phyloP scores from a whole-genome alignment of 2,113 vertebrate genomes.

The Melanotaenia duboulayi region DNA sequence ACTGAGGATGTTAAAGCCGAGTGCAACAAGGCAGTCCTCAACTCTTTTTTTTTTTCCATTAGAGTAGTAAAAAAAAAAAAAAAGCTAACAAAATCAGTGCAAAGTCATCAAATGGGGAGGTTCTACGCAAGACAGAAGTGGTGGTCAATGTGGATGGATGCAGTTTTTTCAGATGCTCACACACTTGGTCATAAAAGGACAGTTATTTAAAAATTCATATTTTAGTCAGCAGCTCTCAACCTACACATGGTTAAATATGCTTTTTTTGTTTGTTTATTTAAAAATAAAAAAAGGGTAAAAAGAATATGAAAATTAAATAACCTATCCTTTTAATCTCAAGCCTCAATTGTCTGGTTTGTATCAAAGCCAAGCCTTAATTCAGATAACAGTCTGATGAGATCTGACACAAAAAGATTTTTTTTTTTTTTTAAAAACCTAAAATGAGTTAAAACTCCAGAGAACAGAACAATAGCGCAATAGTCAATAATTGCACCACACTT shows the following conservation, averaged over 20 bases:
- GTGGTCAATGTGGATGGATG: conserved; percentile 72
- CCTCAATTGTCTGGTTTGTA: conserved; percentile 73
- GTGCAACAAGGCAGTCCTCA: conserved; percentile 85
- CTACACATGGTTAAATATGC: conserved; percentile 41
- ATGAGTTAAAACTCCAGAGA: conserved; percentile 67
- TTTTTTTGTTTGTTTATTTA: no score
- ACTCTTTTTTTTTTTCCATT: conserved; percentile 76
- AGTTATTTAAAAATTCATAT: conserved; percentile 49
- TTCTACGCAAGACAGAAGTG: conserved; percentile 80
- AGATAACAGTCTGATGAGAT: conserved; percentile 74
- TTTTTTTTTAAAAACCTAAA: conserved; percentile 60
- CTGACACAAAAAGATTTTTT: conserved; percentile 30
- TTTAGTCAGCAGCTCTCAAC: conserved; percentile 66
- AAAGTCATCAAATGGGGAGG: conserved; percentile 85
- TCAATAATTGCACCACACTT: conserved; percentile 68
- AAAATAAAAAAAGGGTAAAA: not conserved
- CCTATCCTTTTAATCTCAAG: conserved; percentile 76
- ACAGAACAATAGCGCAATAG: conserved; percentile 41
- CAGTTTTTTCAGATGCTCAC: conserved; percentile 75
- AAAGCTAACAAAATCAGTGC: conserved; percentile 89
- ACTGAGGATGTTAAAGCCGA: conserved; percentile 84
- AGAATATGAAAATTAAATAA: conserved; percentile 45
- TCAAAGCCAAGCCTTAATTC: conserved; percentile 70
- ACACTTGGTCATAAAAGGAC: conserved; percentile 64
- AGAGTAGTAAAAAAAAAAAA: conserved; percentile 70